Base-by-base conservation (phyloP, 2,113 vertebrate genomes). In the Lanius ludovicianus region DNA sequence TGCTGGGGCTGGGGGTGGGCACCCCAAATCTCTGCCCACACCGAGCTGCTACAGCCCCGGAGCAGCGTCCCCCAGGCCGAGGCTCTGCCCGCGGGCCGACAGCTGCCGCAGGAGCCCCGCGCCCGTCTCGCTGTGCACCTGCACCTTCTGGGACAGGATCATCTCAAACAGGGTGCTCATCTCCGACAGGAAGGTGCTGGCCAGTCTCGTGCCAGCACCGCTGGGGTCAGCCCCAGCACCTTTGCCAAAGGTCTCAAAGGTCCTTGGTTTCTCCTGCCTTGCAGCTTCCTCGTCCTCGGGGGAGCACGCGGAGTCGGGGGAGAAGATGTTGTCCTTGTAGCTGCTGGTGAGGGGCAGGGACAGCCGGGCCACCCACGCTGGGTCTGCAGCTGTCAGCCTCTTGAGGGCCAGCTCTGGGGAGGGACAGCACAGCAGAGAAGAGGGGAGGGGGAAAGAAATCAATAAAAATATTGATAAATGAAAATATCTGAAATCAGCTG, bases 201-300 rank as follows among this genome's bases (percentile, higher is more conserved):
- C 98, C 96, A 99, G 97, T 13, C 97, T 96, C 3, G 96, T 96
- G 65, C 98, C 97, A 1, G 67, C 1, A 0, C 96, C 76, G 0
- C 69, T 85, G 0, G 92, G n/a, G 33, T 91, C 93, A 14, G 93
- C 70, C 11, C 83, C 96, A 8, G 89, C 84, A 3, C 87, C 96
- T 95, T 99, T 99, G 97, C 99, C 99, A 0, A 99, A 99, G 1
- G 99, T 99, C 94, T 99, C 98, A 96, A 99, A 99, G 89, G 98
- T 98, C 84, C 97, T 97, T 1, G 98, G 98, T 65, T 97, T 98
- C 89, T 98, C 98, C 79, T 97, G 97, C 56, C 92, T 95, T 0
- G 60, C 81, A 21, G 85, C 94, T 2, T 96, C 93, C 21, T 96
- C 96, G 1, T 85, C 91, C 31, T 98, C 97, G 3, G 95, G 76